These are phyloP conservation scores for Drosophila ananassae DNA, from an alignment of 1,140 invertebrate genomes.

Conservation along the genomic window DNA sequence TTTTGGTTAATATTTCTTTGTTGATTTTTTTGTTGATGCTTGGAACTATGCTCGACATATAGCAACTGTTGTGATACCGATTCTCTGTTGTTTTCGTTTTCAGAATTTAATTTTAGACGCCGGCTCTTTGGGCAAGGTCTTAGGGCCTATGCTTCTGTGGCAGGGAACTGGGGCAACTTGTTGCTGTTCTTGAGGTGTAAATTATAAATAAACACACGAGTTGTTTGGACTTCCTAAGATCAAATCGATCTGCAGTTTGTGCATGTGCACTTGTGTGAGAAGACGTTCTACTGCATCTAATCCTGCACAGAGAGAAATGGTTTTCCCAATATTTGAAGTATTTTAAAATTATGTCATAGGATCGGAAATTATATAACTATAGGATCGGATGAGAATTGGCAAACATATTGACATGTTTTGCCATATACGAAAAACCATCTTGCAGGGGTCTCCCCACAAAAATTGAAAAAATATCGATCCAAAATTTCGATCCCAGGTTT, in stretches of 20 bases:
- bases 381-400: too few species aligned
- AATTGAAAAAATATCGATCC: too few species aligned
- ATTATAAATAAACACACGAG: conserved; percentile 64
- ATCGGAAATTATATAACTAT: too few species aligned
- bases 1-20: conserved; percentile 53
- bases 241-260: conserved; percentile 15
- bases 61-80: conserved; percentile 46
- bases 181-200: conserved; percentile 57
- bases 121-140: conserved; percentile 58
- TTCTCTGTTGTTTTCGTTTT: conserved; percentile 35
- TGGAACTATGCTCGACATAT: conserved; percentile 29
- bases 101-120: conserved; percentile 60
- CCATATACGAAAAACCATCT: too few species aligned
- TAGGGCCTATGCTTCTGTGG: conserved; percentile 39
- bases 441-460: too few species aligned
- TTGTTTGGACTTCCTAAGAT: conserved; percentile 43
- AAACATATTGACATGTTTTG: too few species aligned
- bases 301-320: conserved; percentile 5
- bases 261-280: conserved; percentile 14
- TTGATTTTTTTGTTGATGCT: conserved; percentile 41
- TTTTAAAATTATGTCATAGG: too few species aligned
- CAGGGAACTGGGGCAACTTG: conserved; percentile 70
- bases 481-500: too few species aligned
- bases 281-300: not conserved
- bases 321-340: too few species aligned